Evolutionary conservation across 1,140 invertebrate species (phyloP), one percentile per base, ranked within the genome.

Genomic region (Pantala flavescens): DNA sequence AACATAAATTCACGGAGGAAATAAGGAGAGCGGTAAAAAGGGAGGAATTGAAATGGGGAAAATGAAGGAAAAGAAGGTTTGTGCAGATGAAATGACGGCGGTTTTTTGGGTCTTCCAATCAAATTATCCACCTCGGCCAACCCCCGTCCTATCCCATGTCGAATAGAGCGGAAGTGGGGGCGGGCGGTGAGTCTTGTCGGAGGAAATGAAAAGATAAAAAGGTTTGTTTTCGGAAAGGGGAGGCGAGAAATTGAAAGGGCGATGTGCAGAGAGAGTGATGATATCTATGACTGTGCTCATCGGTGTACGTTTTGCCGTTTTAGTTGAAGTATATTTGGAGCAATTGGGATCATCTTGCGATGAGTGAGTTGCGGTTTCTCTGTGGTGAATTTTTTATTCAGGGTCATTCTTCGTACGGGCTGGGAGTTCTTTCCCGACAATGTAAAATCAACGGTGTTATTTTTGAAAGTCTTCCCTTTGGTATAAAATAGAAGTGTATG

Each of bases 51-150:
- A 16, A 16, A 63, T 16, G 49, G 16, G 49, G 49, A 63, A 63
- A 21, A 19, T 16, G 49, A 21, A 63, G 49, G 49, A 21, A 63
- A 19, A 19, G 16, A 63, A 21, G 49, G 49, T 19, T 63, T 19
- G 5, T 63, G 49, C 5, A 12, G 49, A 63, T 3, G 5, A 63
- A 3, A 36, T 36, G 28, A 36, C 49, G 14, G 49, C n/a, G 49
- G 49, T 63, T 63, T 63, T 36, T 63, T 63, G 49, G 49, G 49
- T 21, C 49, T 63, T 63, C 49, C 49, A 63, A 63, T 63, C 49
- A 63, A 63, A 63, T 63, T 63, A 63, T 63, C 49, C 49, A 21
- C 49, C 49, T 63, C n/a, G 49, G 16, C 49, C 49, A 63, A 63
- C 49, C n/a, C 49, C 12, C 49, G 49, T 63, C 49, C 3, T 63